Base-by-base conservation (phyloP, 2,797 vertebrate species). In the Melanotaenia boesemani region DNA sequence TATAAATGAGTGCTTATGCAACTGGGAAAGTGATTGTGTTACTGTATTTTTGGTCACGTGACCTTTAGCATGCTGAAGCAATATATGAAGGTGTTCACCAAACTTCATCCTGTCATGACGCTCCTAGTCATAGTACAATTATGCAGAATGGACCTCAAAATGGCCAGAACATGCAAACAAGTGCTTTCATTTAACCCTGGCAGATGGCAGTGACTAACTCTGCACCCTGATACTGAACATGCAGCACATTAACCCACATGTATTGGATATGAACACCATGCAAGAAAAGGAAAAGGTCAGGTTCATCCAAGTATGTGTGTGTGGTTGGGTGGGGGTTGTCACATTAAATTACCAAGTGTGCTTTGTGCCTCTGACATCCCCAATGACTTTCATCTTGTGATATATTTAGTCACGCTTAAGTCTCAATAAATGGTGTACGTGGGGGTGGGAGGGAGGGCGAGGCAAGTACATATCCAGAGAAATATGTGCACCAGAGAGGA, bases 301-400 rank as follows among this genome's bases (percentile, higher is more conserved):
- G 63, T 71, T 79, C 60, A 77, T 46, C 58, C 79, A 65, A 69
- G 46, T 82, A 50, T 70, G 44, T 70, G 56, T 65, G 71, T 44
- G 32, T 13, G 26, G 24, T 16, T 36, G n/a, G 41, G 26, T 46
- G 50, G 50, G 8, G 26, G 73, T 80, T 87, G 86, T 88, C 89
- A 90, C 85, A 85, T 86, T 81, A 74, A 88, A 89, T 91, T 85
- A 87, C 81, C 86, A 75, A 77, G 81, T 28, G 11, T 82, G 82
- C 81, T 80, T 87, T 85, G 80, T 83, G 65, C 70, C 70, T 73
- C 66, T 72, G 66, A 83, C 34, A 30, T 77, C 71, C 73, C 78
- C 54, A 18, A 36, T 22, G 86, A 85, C 72, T 84, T 87, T 84
- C 80, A 79, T 78, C 74, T 76, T 72, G 79, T 71, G 85, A 85